Evolutionary conservation across 2,888 invertebrate genomes (phyloP).

Genomic region (Dioctria linearis): DNA sequence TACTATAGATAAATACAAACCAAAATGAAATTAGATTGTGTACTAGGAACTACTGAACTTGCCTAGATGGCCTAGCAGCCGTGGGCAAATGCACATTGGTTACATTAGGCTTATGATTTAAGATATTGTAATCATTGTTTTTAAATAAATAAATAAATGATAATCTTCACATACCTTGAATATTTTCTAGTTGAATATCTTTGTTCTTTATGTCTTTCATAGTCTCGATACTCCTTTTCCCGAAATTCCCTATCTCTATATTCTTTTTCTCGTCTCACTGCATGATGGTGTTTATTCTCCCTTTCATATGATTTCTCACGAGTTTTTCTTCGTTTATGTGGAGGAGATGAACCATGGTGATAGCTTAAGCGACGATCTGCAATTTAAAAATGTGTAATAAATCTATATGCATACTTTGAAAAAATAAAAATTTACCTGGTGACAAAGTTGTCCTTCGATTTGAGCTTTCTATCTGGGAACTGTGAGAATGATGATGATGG

Average conservation of each 20-base stretch:
- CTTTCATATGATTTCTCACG: constrained; percentile 59
- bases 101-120: no score
- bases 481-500: constrained; percentile 63
- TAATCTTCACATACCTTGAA: constrained; percentile 64
- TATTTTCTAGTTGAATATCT: constrained; percentile 64
- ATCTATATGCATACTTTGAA: not conserved
- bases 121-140: no score
- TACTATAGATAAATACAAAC: no score
- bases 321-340: constrained; percentile 69
- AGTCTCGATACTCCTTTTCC: constrained; percentile 60
- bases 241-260: constrained; percentile 54
- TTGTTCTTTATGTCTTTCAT: constrained; percentile 67
- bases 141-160: no score
- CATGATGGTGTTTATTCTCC: constrained; percentile 55
- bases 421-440: constrained; percentile 64
- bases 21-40: no score
- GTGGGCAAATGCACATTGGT: no score
- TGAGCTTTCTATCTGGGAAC: constrained; percentile 44
- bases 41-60: no score
- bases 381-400: constrained; percentile 9
- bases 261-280: constrained; percentile 54
- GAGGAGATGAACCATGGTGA: constrained; percentile 67
- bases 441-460: constrained; percentile 60
- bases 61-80: no score
- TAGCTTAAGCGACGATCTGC: constrained; percentile 66